These are phyloP conservation scores for Tenthredo mesomela DNA, from an alignment of 2,888 invertebrate genomes.

Conservation along the genomic window DNA sequence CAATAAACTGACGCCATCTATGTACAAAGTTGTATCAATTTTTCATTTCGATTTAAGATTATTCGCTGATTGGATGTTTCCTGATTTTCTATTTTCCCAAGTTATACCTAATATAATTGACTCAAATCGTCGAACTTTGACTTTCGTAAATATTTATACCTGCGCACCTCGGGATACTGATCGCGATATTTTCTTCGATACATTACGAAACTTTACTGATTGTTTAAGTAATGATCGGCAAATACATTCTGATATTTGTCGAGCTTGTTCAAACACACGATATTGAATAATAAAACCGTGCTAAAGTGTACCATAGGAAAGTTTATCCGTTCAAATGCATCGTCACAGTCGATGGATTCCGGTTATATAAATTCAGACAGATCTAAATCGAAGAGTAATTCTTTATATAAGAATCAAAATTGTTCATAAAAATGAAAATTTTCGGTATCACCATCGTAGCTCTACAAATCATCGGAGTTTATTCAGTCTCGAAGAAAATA, in stretches of 20 bases:
- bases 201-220: background rate
- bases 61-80: background rate
- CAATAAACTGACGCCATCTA: background rate
- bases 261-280: background rate
- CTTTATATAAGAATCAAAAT: no score
- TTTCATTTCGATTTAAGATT: background rate
- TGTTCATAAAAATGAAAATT: background rate
- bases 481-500: background rate
- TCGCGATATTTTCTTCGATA: background rate
- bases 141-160: background rate
- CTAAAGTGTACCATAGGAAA: background rate
- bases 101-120: background rate
- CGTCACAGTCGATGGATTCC: background rate
- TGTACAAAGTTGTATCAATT: background rate
- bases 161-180: background rate
- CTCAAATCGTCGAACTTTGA: background rate
- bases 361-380: background rate
- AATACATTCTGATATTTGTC: background rate
- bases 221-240: background rate
- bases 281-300: background rate
- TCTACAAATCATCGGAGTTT: background rate
- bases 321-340: background rate
- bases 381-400: background rate
- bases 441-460: background rate
- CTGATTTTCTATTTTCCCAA: background rate